Conservation (phyloP, 2,888 invertebrate species). For the Liposcelis brunnea region DNA sequence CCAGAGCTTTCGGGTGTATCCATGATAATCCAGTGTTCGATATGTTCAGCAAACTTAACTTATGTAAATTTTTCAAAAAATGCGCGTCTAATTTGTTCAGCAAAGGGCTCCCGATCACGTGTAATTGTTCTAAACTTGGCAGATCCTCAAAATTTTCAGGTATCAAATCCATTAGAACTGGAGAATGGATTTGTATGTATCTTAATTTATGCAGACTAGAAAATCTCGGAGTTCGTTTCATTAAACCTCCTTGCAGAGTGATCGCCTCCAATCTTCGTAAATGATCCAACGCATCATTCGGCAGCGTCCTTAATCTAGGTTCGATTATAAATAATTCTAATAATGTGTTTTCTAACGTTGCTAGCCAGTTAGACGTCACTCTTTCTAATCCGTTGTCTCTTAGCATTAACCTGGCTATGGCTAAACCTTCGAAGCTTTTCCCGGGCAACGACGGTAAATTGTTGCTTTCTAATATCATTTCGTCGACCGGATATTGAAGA, state of each 20-base stretch:
- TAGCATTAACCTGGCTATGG: constrained; percentile 62
- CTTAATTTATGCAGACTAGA: constrained; percentile 50
- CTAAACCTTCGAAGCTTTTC: constrained; percentile 55
- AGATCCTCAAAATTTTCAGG: constrained; percentile 52
- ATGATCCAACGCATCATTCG: constrained; percentile 57
- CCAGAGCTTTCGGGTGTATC: constrained; percentile 61
- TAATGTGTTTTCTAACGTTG: constrained; percentile 54
- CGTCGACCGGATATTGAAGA: constrained; percentile 57
- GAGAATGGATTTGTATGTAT: constrained; percentile 50
- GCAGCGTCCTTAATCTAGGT: constrained; percentile 59
- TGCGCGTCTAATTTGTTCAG: constrained; percentile 54
- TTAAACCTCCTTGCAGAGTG: constrained; percentile 57
- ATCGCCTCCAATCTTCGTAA: constrained; percentile 63
- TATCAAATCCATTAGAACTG: constrained; percentile 43
- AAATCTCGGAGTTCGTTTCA: constrained; percentile 59
- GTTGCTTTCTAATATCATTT: constrained; percentile 74
- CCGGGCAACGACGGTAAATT: constrained; percentile 72
- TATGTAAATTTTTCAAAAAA: constrained; percentile 48
- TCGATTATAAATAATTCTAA: constrained; percentile 75
- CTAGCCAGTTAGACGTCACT: constrained; percentile 63
- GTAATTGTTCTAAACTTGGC: constrained; percentile 53
- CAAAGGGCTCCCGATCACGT: constrained; percentile 43
- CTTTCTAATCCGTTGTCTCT: constrained; percentile 68
- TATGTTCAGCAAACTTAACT: constrained; percentile 53
- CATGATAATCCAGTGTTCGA: constrained; percentile 56